Conservation (phyloP, 1,140 invertebrate genomes). For the Thaumetopoea pityocampa region DNA sequence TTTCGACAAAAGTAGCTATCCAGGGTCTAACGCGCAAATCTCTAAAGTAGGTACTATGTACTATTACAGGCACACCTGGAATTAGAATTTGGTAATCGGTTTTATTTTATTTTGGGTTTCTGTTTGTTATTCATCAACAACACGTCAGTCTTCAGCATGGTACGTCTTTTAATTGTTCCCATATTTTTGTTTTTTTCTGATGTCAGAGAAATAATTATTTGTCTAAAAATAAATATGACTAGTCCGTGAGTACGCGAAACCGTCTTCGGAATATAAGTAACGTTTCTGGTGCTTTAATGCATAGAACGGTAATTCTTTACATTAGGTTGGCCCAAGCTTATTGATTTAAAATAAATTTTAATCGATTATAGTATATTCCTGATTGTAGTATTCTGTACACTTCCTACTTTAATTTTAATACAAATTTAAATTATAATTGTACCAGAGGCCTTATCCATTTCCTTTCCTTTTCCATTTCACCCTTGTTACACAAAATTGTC, state of each 20-base stretch:
- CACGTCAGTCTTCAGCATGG: constrained; percentile 20
- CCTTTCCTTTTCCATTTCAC: no score
- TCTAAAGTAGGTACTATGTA: constrained; percentile 3
- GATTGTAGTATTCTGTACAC: no score
- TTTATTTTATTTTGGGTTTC: constrained; percentile 23
- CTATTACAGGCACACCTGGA: constrained; percentile 5
- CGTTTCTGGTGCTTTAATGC: background rate
- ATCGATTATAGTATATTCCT: no score
- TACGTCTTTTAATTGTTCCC: constrained; percentile 19
- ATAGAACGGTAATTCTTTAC: background rate
- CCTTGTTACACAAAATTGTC: no score
- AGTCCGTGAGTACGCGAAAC: background rate
- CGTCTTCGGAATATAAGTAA: background rate
- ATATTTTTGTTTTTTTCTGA: constrained; percentile 14
- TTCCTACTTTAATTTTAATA: no score
- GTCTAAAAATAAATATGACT: constrained; percentile 36
- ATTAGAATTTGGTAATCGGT: constrained; percentile 21
- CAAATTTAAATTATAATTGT: no score
- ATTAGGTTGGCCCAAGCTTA: no score
- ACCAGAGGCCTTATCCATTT: background rate
- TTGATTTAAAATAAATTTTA: no score
- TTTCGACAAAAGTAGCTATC: no score
- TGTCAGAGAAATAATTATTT: background rate
- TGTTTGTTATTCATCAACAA: constrained; percentile 12
- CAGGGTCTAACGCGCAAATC: no score